A percentile compares a stretch with the other conserved stretches of the same genome.
These are phyloP conservation scores for Plodia interpunctella DNA, from an alignment of 1,140 invertebrate genomes.

Conservation along the genomic window DNA sequence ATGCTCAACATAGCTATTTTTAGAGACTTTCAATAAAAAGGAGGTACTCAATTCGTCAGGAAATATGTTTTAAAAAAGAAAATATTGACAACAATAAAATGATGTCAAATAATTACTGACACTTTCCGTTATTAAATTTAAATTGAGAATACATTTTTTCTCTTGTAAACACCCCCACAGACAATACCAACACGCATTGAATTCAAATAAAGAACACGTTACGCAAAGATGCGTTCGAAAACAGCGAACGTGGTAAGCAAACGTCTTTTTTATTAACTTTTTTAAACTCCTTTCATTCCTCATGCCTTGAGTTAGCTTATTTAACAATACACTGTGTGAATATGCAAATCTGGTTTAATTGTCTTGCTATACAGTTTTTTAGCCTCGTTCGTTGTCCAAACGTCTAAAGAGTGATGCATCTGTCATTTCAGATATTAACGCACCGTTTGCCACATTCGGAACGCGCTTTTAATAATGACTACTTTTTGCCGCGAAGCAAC, in stretches of 20 bases:
- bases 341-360: slow-evolving; percentile 64
- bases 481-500: slow-evolving; percentile 28
- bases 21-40: no score
- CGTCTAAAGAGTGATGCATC: slow-evolving; percentile 48
- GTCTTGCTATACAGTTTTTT: slow-evolving; percentile 38
- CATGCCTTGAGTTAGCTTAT: slow-evolving; percentile 38
- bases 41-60: no score
- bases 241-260: slow-evolving; percentile 25
- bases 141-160: not conserved
- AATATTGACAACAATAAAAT: not conserved
- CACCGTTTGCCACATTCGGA: slow-evolving; percentile 39
- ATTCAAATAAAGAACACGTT: slow-evolving; percentile 49
- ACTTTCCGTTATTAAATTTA: not conserved
- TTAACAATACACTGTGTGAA: slow-evolving; percentile 53
- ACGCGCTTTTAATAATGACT: slow-evolving; percentile 39
- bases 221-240: slow-evolving; percentile 61
- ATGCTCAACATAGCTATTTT: no score
- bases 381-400: slow-evolving; percentile 31
- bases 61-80: no score
- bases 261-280: slow-evolving; percentile 28
- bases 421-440: slow-evolving; percentile 69
- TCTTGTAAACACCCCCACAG: slow-evolving; percentile 11
- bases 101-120: not conserved
- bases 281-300: slow-evolving; percentile 44
- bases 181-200: slow-evolving; percentile 37